A percentile compares a stretch with the other conserved stretches of the same genome.
These are phyloP conservation scores for Vultur gryphus DNA, from an alignment of 2,797 vertebrate species.

Conservation along the genomic window DNA sequence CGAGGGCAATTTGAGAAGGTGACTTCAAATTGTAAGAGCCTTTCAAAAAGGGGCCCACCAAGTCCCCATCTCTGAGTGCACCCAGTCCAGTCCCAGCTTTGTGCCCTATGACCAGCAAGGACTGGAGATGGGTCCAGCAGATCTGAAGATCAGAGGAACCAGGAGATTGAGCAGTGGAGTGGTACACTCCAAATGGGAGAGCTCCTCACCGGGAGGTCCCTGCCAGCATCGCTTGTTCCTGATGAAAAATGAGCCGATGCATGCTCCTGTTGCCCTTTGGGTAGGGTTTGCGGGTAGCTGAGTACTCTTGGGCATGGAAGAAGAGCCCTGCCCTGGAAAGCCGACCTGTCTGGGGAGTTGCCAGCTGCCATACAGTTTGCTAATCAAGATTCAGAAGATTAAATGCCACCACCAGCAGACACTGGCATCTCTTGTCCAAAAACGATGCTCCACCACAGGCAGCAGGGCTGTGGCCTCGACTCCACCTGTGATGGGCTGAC, in stretches of 20 bases:
- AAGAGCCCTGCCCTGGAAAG: background rate
- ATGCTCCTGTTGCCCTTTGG: background rate
- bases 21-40: background rate
- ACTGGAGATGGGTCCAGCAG: background rate
- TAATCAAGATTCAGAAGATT: background rate
- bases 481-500: background rate
- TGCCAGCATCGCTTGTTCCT: background rate
- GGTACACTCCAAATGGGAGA: background rate
- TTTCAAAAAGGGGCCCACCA: background rate
- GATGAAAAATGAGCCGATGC: background rate
- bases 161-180: accelerated
- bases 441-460: background rate
- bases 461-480: background rate
- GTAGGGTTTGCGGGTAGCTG: background rate
- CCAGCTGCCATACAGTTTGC: background rate
- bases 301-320: background rate
- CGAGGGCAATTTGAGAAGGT: background rate
- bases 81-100: background rate
- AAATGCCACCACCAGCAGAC: background rate
- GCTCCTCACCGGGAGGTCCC: background rate
- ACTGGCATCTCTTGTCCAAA: background rate
- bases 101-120: accelerated
- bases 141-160: background rate
- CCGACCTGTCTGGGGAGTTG: background rate
- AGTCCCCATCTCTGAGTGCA: background rate